Percentiles rank a stretch among this genome's conserved stretches.
phyloP scores from a whole-genome alignment of 2,797 vertebrate species.

The Schizothorax lantsangensis region DNA sequence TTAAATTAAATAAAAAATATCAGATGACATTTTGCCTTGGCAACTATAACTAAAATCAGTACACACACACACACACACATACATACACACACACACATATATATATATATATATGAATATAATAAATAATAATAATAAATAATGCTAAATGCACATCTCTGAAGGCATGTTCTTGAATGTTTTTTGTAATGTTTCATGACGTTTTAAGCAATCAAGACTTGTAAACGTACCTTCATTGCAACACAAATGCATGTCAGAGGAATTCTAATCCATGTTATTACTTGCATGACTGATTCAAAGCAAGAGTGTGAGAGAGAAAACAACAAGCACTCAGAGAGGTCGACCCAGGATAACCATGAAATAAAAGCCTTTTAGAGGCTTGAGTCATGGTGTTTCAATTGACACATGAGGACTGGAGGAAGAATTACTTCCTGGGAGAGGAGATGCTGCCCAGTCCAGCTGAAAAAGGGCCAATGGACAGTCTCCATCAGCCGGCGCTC shows the following conservation, averaged over 20 bases:
- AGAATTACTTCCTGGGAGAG: conserved; percentile 49
- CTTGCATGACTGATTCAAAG: conserved; percentile 36
- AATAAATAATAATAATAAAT: too few relatives aligned
- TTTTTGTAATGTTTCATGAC: not conserved
- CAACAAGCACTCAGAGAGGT: conserved; percentile 30
- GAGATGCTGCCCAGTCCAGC: conserved; percentile 32
- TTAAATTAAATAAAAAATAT: not conserved
- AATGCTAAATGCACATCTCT: not conserved
- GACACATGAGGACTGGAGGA: conserved; percentile 46
- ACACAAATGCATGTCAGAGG: conserved; percentile 34
- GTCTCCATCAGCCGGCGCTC: conserved; percentile 45
- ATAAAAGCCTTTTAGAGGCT: conserved; percentile 59
- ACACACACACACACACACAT: too few relatives aligned
- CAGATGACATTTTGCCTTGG: not conserved
- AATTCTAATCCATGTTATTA: conserved; percentile 47
- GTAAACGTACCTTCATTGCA: conserved; percentile 16
- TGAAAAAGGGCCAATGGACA: conserved; percentile 31
- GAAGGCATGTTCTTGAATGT: not conserved
- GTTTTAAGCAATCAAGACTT: conserved; percentile 28
- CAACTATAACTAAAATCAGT: not conserved
- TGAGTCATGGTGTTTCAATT: conserved; percentile 56
- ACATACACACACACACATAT: too few relatives aligned
- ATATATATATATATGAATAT: too few relatives aligned
- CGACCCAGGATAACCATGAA: conserved; percentile 57
- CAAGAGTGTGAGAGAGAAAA: conserved; percentile 1